phyloP scores from a whole-genome alignment of 1,140 invertebrate genomes.

The Drosophila chauvacae region DNA sequence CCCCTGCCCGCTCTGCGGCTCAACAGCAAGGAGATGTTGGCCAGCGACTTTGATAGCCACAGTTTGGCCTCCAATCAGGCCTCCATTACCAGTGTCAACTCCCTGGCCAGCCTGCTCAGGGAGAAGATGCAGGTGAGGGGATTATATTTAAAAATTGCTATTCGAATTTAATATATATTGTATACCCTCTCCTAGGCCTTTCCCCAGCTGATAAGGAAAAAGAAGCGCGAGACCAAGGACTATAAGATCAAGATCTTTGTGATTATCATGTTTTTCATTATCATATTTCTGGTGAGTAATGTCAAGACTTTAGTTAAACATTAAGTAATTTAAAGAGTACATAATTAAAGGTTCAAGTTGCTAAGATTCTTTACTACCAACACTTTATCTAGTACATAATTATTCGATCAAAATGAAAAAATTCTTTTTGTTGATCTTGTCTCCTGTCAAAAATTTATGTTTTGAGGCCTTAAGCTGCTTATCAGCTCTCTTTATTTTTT shows the following conservation, averaged over 20 bases:
- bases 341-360: too few species aligned
- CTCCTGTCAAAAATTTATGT: background rate
- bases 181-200: slow-evolving; percentile 54
- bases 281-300: slow-evolving; percentile 88
- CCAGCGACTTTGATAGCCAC: slow-evolving; percentile 82
- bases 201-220: slow-evolving; percentile 86
- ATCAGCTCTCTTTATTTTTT: background rate
- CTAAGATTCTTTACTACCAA: too few species aligned
- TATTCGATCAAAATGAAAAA: too few species aligned
- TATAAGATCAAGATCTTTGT: slow-evolving; percentile 93
- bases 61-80: slow-evolving; percentile 83
- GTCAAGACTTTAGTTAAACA: accelerated
- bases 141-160: background rate
- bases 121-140: slow-evolving; percentile 91
- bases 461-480: slow-evolving; percentile 5
- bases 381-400: too few species aligned
- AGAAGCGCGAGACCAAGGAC: slow-evolving; percentile 88
- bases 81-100: slow-evolving; percentile 93
- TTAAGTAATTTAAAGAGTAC: background rate
- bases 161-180: background rate
- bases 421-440: background rate
- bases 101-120: slow-evolving; percentile 91
- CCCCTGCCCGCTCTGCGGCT: slow-evolving; percentile 78
- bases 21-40: slow-evolving; percentile 83
- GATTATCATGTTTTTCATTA: slow-evolving; percentile 90